Conservation (phyloP, 92 coral and sea anemone genomes). For the Blastomussa wellsi region DNA sequence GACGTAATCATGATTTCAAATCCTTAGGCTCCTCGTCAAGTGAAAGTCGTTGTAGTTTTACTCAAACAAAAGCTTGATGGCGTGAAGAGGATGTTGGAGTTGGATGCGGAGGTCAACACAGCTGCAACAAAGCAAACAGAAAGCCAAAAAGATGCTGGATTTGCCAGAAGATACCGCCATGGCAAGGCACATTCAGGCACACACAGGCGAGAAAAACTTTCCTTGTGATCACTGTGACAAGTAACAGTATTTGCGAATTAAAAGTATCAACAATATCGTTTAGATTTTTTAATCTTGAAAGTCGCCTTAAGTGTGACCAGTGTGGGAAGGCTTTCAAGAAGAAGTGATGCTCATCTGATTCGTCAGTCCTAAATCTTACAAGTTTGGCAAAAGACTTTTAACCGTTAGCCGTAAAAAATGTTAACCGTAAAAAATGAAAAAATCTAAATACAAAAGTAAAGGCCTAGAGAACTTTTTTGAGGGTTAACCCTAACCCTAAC, state of each 20-base stretch:
- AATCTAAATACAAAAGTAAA: too few relatives aligned
- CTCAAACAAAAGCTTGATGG: slow-evolving; percentile 1
- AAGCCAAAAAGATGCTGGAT: slow-evolving; percentile 1
- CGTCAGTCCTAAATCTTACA: slow-evolving; percentile 24
- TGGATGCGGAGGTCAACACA: not conserved
- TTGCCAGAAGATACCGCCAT: slow-evolving; percentile 1
- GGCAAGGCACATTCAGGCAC: slow-evolving; percentile 13
- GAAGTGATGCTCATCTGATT: not conserved
- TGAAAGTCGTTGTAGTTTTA: not conserved
- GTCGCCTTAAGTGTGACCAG: slow-evolving; percentile 17
- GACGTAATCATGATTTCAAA: not conserved
- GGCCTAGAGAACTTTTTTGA: too few relatives aligned
- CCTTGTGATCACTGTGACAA: slow-evolving; percentile 32
- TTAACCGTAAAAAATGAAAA: too few relatives aligned
- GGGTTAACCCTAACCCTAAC: too few relatives aligned
- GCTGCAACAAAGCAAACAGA: not conserved
- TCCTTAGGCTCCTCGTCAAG: not conserved
- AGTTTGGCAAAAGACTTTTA: too few relatives aligned
- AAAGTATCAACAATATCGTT: not conserved
- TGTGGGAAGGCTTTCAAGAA: slow-evolving; percentile 25
- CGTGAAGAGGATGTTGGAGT: not conserved
- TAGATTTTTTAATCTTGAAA: not conserved
- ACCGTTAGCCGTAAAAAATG: too few relatives aligned
- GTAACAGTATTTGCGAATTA: not conserved
- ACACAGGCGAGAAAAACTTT: slow-evolving; percentile 34